Evolutionary conservation across 2,113 vertebrate species (phyloP).

Genomic region (Aix galericulata): DNA sequence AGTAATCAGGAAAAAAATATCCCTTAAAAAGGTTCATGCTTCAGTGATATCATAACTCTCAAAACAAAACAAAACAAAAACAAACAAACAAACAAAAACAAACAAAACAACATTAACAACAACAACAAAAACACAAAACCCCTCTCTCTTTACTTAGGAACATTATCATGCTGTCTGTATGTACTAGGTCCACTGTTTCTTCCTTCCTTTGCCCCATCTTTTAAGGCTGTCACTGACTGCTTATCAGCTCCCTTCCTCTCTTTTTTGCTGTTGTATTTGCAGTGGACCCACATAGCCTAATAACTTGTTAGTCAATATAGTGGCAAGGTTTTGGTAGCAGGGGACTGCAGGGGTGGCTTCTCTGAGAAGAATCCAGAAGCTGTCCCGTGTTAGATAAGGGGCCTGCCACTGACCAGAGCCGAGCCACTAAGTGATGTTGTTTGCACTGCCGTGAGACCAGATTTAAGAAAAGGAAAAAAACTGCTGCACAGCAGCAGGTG

Average conservation of each 20-base stretch:
- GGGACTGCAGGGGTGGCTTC: too few species aligned
- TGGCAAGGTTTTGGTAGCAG: too few species aligned
- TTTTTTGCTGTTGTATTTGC: background rate
- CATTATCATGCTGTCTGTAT: background rate
- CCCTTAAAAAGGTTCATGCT: background rate
- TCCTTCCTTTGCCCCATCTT: background rate
- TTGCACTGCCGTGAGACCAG: too few species aligned
- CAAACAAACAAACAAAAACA: too few species aligned
- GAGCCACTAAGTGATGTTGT: too few species aligned
- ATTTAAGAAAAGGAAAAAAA: too few species aligned
- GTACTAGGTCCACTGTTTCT: background rate
- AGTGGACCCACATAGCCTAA: fast-evolving
- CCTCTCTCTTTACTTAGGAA: background rate
- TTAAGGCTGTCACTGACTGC: background rate
- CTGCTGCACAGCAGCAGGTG: too few species aligned
- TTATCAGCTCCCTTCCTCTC: background rate
- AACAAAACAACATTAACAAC: too few species aligned
- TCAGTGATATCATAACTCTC: background rate
- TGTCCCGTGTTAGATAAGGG: too few species aligned
- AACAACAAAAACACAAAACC: background rate
- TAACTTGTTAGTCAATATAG: background rate
- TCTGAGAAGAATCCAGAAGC: too few species aligned
- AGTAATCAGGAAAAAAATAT: background rate
- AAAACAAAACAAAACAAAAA: background rate
- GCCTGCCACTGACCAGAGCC: too few species aligned